Evolutionary conservation across 1,140 invertebrate genomes (phyloP).

Genomic region (Augochlora pura): DNA sequence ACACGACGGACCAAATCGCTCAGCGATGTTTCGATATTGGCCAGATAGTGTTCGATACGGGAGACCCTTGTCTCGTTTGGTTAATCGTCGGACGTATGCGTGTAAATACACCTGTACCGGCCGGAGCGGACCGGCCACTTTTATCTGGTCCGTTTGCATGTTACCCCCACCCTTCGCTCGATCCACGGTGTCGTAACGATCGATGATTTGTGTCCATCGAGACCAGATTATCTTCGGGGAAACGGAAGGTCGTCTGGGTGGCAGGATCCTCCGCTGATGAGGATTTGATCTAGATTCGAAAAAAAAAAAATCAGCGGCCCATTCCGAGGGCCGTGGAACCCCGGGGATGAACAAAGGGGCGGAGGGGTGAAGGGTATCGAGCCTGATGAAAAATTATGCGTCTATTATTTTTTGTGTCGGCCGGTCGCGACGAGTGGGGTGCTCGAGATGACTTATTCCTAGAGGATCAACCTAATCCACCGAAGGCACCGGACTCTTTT

Average conservation of each 20-base stretch:
- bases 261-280: background rate
- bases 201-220: background rate
- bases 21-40: slow-evolving; percentile 74
- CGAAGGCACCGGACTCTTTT: too few relatives aligned
- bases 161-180: background rate
- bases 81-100: slow-evolving; percentile 69
- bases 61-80: slow-evolving; percentile 74
- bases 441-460: slow-evolving; percentile 3
- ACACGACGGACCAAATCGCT: slow-evolving; percentile 77
- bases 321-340: too few relatives aligned
- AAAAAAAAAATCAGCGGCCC: too few relatives aligned
- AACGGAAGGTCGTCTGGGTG: background rate
- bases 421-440: background rate
- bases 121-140: background rate
- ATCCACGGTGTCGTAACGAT: slow-evolving; percentile 19
- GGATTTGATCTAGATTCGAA: background rate
- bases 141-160: background rate
- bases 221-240: too few relatives aligned
- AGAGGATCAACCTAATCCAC: background rate
- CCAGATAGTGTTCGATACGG: slow-evolving; percentile 74
- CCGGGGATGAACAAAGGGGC: too few relatives aligned
- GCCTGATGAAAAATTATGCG: slow-evolving; percentile 25
- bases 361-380: too few relatives aligned
- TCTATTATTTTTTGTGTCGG: slow-evolving; percentile 24
- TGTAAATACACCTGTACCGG: slow-evolving; percentile 50